A percentile compares a stretch with the other conserved stretches of the same genome.
Conservation (phyloP, 92 coral and sea anemone species). For the Epizoanthus fatuus region DNA sequence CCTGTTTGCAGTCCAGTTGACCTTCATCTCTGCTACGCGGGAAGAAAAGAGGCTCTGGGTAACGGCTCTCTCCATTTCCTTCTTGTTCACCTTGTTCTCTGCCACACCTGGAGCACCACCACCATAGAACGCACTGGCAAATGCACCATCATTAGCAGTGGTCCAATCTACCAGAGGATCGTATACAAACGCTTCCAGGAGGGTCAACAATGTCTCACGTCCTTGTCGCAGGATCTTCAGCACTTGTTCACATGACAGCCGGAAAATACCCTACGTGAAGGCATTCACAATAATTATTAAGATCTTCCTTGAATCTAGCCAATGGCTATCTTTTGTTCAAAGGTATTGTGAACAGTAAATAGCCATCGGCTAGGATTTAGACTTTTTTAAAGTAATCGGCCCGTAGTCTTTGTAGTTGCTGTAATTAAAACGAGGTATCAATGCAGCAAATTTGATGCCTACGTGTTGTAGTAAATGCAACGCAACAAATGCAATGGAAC, state of each 20-base stretch:
- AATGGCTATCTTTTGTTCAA: too few relatives aligned
- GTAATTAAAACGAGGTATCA: too few relatives aligned
- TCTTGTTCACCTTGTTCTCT: constrained; percentile 94
- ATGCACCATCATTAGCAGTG: constrained; percentile 96
- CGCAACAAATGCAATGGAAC: too few relatives aligned
- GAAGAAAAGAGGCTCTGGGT: constrained; percentile 99
- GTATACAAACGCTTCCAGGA: constrained; percentile 97
- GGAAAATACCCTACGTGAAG: constrained; percentile 88
- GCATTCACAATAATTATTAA: not conserved
- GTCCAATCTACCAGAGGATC: constrained; percentile 99
- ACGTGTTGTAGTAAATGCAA: too few relatives aligned
- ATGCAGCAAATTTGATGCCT: too few relatives aligned
- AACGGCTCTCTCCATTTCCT: constrained; percentile 97
- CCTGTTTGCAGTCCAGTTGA: constrained; percentile 96
- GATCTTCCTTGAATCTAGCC: not conserved
- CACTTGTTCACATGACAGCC: constrained; percentile 98
- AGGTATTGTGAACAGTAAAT: too few relatives aligned
- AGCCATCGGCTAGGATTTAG: too few relatives aligned
- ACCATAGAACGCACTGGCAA: constrained; percentile 98
- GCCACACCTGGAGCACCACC: constrained; percentile 91
- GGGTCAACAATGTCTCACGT: constrained; percentile 93
- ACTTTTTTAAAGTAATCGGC: too few relatives aligned
- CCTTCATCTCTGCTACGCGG: constrained; percentile 98
- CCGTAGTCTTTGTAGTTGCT: too few relatives aligned
- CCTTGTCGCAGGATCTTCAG: constrained; percentile 94